Evolutionary conservation across 2,888 invertebrate genomes (phyloP).

Genomic region (Agrilus cyanescens): DNA sequence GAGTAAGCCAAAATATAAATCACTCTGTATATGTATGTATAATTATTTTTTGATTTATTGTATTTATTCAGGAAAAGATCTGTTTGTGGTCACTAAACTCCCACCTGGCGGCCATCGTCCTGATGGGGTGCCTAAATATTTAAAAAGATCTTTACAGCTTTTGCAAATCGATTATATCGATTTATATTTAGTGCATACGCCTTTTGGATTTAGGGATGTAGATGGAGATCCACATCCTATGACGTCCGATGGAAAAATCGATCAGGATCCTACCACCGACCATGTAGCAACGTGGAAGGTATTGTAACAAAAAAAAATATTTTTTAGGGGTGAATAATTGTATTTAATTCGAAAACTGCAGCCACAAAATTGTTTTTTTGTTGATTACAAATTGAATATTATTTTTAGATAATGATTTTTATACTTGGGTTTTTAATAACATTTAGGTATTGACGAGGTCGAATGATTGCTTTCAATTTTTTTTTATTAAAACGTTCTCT

Average conservation of each 20-base stretch:
- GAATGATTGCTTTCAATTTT: no score
- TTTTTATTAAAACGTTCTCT: no score
- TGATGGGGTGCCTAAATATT: constrained; percentile 49
- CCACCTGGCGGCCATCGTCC: constrained; percentile 51
- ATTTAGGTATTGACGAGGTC: no score
- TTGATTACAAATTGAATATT: no score
- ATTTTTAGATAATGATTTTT: no score
- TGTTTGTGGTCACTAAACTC: constrained; percentile 78
- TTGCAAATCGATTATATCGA: constrained; percentile 72
- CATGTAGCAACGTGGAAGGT: constrained; percentile 67
- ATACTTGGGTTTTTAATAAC: no score
- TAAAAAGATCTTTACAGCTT: constrained; percentile 54
- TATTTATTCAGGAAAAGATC: constrained; percentile 49
- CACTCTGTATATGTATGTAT: no score
- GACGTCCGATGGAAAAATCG: constrained; percentile 52
- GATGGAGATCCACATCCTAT: constrained; percentile 53
- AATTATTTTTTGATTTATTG: no score
- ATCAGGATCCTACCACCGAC: constrained; percentile 53
- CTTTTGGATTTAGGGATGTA: constrained; percentile 54
- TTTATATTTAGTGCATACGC: constrained; percentile 69
- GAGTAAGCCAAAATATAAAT: constrained; percentile 15
- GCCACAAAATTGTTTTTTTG: no score
- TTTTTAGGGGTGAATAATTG: no score
- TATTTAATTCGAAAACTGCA: no score
- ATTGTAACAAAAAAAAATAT: constrained; percentile 11